Percentiles rank a stretch among this genome's conserved stretches.
phyloP scores from a whole-genome alignment of 2,797 vertebrate species.

The Spinus pinus region DNA sequence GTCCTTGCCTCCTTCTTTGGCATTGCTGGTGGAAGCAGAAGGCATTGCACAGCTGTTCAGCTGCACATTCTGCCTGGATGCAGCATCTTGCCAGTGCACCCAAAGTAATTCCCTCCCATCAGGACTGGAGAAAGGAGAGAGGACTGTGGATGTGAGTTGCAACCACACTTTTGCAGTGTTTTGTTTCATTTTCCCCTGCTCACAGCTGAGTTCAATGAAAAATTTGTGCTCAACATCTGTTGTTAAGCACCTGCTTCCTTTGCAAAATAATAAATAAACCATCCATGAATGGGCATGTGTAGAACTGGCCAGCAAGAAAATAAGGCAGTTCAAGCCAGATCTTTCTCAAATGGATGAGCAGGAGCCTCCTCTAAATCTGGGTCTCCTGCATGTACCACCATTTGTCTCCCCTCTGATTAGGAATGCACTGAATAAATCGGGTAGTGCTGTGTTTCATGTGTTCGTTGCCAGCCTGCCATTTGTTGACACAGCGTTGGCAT shows the following conservation, averaged over 20 bases:
- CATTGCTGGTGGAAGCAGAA: not conserved
- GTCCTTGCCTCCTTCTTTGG: not conserved
- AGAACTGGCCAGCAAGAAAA: not conserved
- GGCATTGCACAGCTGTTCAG: not conserved
- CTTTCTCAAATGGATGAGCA: not conserved
- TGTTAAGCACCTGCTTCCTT: not conserved
- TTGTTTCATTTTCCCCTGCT: not conserved
- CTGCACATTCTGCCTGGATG: rapidly evolving
- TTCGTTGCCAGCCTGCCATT: slow-evolving; percentile 22
- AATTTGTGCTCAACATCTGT: not conserved
- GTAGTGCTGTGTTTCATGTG: not conserved
- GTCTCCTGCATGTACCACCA: not conserved
- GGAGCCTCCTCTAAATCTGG: not conserved
- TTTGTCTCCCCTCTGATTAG: slow-evolving; percentile 19
- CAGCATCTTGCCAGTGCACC: not conserved
- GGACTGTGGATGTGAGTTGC: not conserved
- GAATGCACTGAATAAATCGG: not conserved
- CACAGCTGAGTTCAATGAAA: not conserved
- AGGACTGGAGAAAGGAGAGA: not conserved
- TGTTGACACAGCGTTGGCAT: slow-evolving; percentile 32
- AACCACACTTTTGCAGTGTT: not conserved
- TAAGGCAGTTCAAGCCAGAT: not conserved
- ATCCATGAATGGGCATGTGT: not conserved
- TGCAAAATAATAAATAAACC: not conserved
- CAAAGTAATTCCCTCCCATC: not conserved